Base-by-base conservation (phyloP, 2,797 vertebrate genomes). In the Sebastes jordani region DNA sequence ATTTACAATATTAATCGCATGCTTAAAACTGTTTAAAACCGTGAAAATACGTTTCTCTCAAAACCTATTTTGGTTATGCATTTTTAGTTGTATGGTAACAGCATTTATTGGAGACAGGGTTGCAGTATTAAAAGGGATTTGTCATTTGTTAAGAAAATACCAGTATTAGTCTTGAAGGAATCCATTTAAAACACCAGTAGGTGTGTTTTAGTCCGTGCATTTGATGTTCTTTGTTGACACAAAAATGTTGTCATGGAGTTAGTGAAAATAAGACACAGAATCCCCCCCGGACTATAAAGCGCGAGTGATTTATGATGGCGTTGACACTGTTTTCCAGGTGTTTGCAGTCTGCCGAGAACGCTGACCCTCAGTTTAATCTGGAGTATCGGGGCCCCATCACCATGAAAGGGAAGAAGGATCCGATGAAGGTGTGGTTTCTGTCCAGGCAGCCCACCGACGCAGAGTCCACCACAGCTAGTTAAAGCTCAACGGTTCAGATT, bases 321-420 rank as follows among this genome's bases (percentile, higher is more conserved):
- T 67, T 78, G 66, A 69, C 9, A n/a, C 52, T 81, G 42, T 73
- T 7, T 83, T 88, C 42, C 89, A 99, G 99, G 85, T 99, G 99
- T 95, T 95, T 99, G 86, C 97, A 98, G 97, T 96, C 97, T 56
- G 93, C 96, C 16, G 98, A 99, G 92, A 99, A 99, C 34, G 96
- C 98, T 7, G 98, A 99, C 88, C 96, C 97, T 67, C 98, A 99
- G 83, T 99, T 99, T 89, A 94, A 97, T 52, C 82, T 99, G 94
- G 96, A 97, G 82, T 97, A 98, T 86, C 95, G 98, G 84, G 98
- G 98, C 69, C 99, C 97, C 0, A 76, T 99, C 89, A 96, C 96
- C 91, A 99, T 99, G 99, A 99, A 99, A 94, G 99, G 99, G 62
- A 99, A 99, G 93, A 99, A 97, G 91, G 99, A 99, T 9, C 99